These are phyloP conservation scores for Vimba vimba DNA, from an alignment of 2,113 vertebrate genomes.

Conservation along the genomic window DNA sequence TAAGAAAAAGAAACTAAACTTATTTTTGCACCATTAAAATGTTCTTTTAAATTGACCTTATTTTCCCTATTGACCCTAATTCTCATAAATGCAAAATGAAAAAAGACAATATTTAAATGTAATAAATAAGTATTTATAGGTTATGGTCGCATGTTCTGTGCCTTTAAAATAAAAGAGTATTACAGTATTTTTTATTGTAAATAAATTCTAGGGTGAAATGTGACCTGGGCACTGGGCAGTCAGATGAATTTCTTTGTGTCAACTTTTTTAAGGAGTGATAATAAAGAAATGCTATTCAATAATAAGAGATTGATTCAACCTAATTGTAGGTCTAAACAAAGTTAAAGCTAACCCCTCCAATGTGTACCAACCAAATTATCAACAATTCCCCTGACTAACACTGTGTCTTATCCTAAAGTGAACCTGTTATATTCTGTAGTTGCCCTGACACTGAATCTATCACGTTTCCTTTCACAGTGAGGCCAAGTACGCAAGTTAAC, in stretches of 20 bases:
- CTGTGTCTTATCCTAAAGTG: conserved; percentile 15
- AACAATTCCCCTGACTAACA: not conserved
- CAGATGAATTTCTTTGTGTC: not conserved
- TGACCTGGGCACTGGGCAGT: not conserved
- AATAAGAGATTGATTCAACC: not conserved
- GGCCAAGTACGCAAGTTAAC: conserved; percentile 55
- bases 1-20: not conserved
- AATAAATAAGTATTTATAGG: too few species aligned
- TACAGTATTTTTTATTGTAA: too few species aligned
- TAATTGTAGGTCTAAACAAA: not conserved
- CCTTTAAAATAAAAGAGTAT: too few species aligned
- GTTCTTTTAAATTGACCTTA: not conserved
- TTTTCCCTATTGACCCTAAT: not conserved
- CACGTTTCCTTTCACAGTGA: conserved; percentile 28
- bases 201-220: too few species aligned
- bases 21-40: not conserved
- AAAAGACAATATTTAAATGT: too few species aligned
- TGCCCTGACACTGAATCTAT: conserved; percentile 45
- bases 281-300: not conserved
- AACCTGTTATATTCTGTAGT: conserved; percentile 34
- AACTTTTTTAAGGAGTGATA: not conserved
- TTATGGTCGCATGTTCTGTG: too few species aligned
- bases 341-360: not conserved
- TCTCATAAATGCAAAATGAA: not conserved
- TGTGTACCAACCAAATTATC: not conserved